Base-by-base conservation (phyloP, 2,797 vertebrate species). In the Setipinna tenuifilis region DNA sequence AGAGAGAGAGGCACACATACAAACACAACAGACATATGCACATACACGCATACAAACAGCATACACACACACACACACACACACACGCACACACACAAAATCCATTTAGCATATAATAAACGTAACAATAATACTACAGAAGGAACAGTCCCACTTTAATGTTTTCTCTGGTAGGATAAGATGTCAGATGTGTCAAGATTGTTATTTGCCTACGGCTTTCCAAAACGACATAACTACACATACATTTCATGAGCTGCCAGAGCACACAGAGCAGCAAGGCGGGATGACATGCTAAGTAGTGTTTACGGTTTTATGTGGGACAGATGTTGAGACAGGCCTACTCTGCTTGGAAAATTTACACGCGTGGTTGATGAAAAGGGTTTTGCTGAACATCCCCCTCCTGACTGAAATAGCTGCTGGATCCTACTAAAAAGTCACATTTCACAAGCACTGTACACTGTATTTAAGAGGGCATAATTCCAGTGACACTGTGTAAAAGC, bases 101-200 rank as follows among this genome's bases (percentile, higher is more conserved):
- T n/a, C n/a, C n/a, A 65, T n/a, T 80, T 83, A 87, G 25, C 14
- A 75, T 17, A 17, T 35, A 4, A 41, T 75, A 75, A 31, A 14
- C 65, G n/a, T 35, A 16, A 35, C 31, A 75, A 19, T 35, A 75
- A 75, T 6, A 17, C 3, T 41, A 19, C 17, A 44, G 31, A 41
- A 35, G 71, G 16, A 16, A 35, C 28, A 19, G 28, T 35, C 28
- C 14, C n/a, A n/a, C 35, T 78, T 21, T 78, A 35, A 71, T 25
- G 12, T 35, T n/a, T 6, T 75, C 28, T 75, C 16, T 75, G 14
- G 23, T 10, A 65, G 28, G 28, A 71, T 35, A 35, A 28, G 12
- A 23, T 65, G 61, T 10, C 61, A 10, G 61, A 23, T 65, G 61
- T 65, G 6, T 65, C n/a, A 65, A 23, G 61, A 71, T 25, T 71